Conservation (phyloP, 1,140 invertebrate genomes). For the Ostrea edulis region DNA sequence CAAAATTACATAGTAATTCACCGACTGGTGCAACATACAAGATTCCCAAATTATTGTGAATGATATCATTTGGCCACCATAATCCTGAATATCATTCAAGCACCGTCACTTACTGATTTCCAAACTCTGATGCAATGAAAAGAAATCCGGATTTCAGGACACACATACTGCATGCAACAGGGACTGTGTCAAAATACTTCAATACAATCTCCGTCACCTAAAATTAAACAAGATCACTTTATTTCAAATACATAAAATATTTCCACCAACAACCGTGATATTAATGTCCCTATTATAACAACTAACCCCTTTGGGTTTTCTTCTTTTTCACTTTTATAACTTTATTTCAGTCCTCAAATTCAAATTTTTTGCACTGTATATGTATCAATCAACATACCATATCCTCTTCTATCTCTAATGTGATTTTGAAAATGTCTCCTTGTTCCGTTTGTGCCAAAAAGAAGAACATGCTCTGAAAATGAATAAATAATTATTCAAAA, state of each 20-base stretch:
- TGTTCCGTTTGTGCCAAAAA: constrained; percentile 92
- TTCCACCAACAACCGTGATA: no score
- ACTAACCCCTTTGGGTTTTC: no score
- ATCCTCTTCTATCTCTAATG: constrained; percentile 98
- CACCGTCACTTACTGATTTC: constrained; percentile 97
- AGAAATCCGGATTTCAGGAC: constrained; percentile 99
- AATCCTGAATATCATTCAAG: neutral
- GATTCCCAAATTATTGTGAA: neutral
- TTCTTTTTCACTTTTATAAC: no score
- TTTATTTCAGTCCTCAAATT: no score
- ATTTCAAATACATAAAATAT: no score
- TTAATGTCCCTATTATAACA: no score
- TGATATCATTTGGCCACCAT: neutral
- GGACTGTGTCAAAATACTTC: constrained; percentile 99
- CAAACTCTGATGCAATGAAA: constrained; percentile 99
- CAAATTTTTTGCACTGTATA: no score
- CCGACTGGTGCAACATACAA: neutral
- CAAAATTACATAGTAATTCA: no score
- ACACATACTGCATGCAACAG: constrained; percentile 96
- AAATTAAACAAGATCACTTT: constrained; percentile 33
- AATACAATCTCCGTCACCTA: constrained; percentile 97
- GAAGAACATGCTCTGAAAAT: constrained; percentile 93
- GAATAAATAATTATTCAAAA: constrained; percentile 45
- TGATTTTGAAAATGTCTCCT: constrained; percentile 83
- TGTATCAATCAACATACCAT: constrained; percentile 83